Evolutionary conservation across 2,797 vertebrate species (phyloP), one percentile per base, ranked within the genome.

Genomic region (Gephyroberyx darwinii): DNA sequence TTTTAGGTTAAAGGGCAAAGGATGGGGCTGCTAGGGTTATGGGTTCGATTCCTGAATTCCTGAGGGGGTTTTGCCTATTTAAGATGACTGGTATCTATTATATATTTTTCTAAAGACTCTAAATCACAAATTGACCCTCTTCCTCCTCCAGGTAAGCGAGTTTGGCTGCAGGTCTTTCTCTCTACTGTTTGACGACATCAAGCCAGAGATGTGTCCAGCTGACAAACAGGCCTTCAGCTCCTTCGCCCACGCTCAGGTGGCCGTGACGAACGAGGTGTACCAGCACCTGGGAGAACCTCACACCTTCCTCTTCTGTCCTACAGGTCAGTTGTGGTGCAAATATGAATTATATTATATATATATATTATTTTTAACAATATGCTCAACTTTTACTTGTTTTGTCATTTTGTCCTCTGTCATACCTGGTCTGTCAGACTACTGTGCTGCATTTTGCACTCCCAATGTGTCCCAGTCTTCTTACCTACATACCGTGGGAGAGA

Each of bases 91-190:
- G n/a, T 20, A 7, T 50, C 17, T 7, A 56, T 13, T 8, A 16
- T 58, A 8, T 39, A 9, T 10, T 8, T 39, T 39, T 39, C 12
- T 43, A 16, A 45, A 45, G 43, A 45, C 14, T 16, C 12, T 9
- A 31, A 47, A n/a, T 16, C 47, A 19, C 48, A 26, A 17, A 19
- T 22, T 55, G 3, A 69, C 5, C 35, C 20, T 5, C 4, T 20
- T 47, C 26, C 20, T 61, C 1, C 16, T 51, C 19, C 90, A 99
- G 98, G 97, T 99, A 83, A 95, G 92, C 73, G 93, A 92, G 64
- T 97, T 99, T 75, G 98, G 98, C 50, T 99, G 98, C 92, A 94
- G 93, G 65, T 97, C 96, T 65, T 99, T 99, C 93, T 98, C 98
- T 5, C 86, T 99, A 69, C 94, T 99, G 10, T 99, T 99, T 80